These are phyloP conservation scores for Drosophila tani DNA, from an alignment of 1,140 invertebrate species.

Conservation along the genomic window DNA sequence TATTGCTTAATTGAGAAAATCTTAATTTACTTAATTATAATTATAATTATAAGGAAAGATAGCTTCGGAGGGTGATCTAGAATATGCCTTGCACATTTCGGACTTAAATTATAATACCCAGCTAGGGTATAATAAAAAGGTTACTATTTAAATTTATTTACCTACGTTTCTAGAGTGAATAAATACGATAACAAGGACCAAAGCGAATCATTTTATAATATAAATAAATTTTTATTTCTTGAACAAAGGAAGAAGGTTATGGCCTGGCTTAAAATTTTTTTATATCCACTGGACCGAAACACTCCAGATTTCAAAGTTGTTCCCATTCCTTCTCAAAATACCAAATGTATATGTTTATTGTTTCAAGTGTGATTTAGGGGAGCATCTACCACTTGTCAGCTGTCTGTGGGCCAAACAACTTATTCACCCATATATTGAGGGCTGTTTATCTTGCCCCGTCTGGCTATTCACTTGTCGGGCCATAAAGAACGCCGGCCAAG, in stretches of 20 bases:
- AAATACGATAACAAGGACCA: not conserved
- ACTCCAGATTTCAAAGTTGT: too few relatives aligned
- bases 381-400: constrained; percentile 38
- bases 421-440: constrained; percentile 42
- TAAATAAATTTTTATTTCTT: too few relatives aligned
- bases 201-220: too few relatives aligned
- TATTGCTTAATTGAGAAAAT: not conserved
- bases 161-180: too few relatives aligned
- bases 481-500: constrained; percentile 50
- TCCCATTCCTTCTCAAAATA: not conserved
- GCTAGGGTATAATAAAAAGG: too few relatives aligned
- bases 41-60: not conserved
- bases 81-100: too few relatives aligned
- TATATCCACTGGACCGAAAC: not conserved
- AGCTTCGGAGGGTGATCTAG: too few relatives aligned
- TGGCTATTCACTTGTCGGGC: constrained; percentile 56
- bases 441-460: constrained; percentile 46
- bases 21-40: not conserved
- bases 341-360: not conserved
- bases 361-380: not conserved
- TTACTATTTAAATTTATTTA: not conserved
- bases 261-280: too few relatives aligned
- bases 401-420: constrained; percentile 19
- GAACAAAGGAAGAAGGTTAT: too few relatives aligned
- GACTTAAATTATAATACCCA: too few relatives aligned